Base-by-base conservation (phyloP, 1,140 invertebrate species). In the Drosophila jambulina region DNA sequence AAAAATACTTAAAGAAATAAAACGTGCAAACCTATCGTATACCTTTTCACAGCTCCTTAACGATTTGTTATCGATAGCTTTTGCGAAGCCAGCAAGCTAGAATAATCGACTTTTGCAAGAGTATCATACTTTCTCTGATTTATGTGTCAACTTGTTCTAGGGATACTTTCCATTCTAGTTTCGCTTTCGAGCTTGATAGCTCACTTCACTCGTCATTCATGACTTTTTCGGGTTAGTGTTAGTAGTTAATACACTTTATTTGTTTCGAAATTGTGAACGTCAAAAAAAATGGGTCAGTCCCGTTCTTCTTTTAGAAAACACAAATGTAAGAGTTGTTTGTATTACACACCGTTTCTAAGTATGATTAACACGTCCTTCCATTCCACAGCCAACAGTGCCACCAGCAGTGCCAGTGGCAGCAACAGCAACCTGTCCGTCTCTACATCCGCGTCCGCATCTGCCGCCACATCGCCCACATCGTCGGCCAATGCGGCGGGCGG, bases 401-500 rank as follows among this genome's bases (percentile, higher is more conserved):
- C 49, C 21, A 88, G 82, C 75, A 88, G 85, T 65, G 75, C 70
- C 49, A 90, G 82, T 27, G 86, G 86, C 64, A 90, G 85, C 58
- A 90, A 90, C 40, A 88, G 85, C 75, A 88, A 88, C 53, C 53
- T 90, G 51, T 88, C 84, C 42, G 62, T 74, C 13, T 84, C 85
- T 10, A 76, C 80, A 45, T 75, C 84, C 27, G 83, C 81, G 40
- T 71, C 74, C 25, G 72, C 65, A 58, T 91, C 56, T 45, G 78
- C 65, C 51, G 76, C 71, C 80, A 80, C 83, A 49, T 88, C 84
- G 21, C 84, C 87, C 59, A 81, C 81, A 91, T 83, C 82, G 17
- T 57, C 81, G 38, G 56, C 61, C 38, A 61, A 69, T 64, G 54
- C 49, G 32, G 63, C 53, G 40, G 34, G 27, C 12, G 45, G 23